Base-by-base conservation (phyloP, 1,140 invertebrate species). In the Drosophila guanche region DNA sequence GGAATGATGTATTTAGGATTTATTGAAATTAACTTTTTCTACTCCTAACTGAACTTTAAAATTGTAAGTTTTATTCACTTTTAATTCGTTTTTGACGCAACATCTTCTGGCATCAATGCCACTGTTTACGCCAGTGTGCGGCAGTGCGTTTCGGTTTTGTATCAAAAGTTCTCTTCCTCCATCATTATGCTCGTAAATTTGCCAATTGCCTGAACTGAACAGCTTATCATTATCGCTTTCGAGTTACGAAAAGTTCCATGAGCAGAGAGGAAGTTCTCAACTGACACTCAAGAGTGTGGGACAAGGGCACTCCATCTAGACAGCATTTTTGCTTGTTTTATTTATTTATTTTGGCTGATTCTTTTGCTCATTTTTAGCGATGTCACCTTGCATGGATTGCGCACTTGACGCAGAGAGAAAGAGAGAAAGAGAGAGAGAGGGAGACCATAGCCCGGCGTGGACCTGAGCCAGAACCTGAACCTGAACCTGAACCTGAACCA, bases 121-220 rank as follows among this genome's bases (percentile, higher is more conserved):
- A 66, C 55, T 20, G 70, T 67, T 20, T 40, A 8, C 1, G 0
- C 2, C 8, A 0, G 43, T n/a, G n/a, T 14, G 25, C 7, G 27
- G 12, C 60, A 60, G 45, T 52, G 45, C 37, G 33, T 58, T 58
- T 16, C 27, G 37, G 29, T 29, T 55, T 54, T 52, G 16, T 80
- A 80, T 80, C 79, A 52, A 57, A 47, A 61, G 46, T 70, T 59
- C 47, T 69, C 1, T 4, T 5, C 5, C 25, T 37, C 65, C 75
- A 84, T 83, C 56, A 66, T 83, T 59, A 56, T 55, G 59, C 62
- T 81, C 79, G 68, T 81, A 83, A 83, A 83, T 83, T 83, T 75
- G 70, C 79, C 79, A 83, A 84, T 83, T 84, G 69, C 68, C 63
- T 12, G 46, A 60, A 63, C 46, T 20, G 16, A 20, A 20, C 16